A percentile compares a stretch with the other conserved stretches of the same genome.
phyloP scores from a whole-genome alignment of 1,140 invertebrate species.

The Cyphomyrmex costatus region DNA sequence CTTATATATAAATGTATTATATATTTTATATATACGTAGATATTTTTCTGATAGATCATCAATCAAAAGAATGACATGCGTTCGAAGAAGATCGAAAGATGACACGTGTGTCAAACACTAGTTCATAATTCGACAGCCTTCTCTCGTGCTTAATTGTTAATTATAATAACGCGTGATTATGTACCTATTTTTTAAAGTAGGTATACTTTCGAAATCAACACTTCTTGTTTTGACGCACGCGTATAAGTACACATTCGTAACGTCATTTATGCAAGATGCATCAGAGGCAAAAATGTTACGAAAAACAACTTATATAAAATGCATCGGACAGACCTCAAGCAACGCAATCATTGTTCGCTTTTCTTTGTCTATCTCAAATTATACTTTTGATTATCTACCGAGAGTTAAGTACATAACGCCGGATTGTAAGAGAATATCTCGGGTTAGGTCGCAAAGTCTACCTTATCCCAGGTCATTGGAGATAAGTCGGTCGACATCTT shows the following conservation, averaged over 20 bases:
- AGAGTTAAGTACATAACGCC: constrained; percentile 81
- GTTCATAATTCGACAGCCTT: constrained; percentile 14
- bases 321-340: constrained; percentile 53
- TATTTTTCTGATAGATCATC: neutral
- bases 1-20: neutral
- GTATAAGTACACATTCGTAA: constrained; percentile 66
- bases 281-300: constrained; percentile 47
- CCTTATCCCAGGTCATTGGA: constrained; percentile 88
- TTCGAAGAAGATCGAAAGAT: constrained; percentile 51
- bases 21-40: neutral
- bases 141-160: constrained; percentile 36
- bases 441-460: constrained; percentile 89
- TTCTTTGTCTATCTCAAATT: neutral
- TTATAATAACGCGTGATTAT: constrained; percentile 8
- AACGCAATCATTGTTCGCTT: constrained; percentile 15
- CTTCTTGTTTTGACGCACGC: constrained; percentile 25
- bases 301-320: constrained; percentile 63
- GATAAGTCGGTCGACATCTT: constrained; percentile 88
- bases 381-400: constrained; percentile 42
- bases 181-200: constrained; percentile 10
- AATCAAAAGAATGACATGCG: constrained; percentile 37
- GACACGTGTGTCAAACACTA: constrained; percentile 43
- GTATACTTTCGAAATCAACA: constrained; percentile 34
- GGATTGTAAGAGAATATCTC: constrained; percentile 63
- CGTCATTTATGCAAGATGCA: constrained; percentile 23